Conservation (phyloP, 2,888 invertebrate genomes). For the Cheilosia scutellata region DNA sequence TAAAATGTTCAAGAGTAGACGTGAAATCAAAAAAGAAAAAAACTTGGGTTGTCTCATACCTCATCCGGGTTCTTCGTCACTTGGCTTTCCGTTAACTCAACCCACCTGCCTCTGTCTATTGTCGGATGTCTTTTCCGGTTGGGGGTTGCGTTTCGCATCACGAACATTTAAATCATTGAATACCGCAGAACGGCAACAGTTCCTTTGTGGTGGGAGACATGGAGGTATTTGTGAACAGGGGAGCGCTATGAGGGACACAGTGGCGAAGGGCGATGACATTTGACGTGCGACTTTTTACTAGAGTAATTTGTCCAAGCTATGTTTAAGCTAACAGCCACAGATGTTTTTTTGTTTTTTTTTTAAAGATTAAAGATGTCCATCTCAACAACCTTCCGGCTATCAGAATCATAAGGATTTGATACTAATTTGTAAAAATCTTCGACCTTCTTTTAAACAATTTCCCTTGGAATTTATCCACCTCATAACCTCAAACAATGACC, state of each 20-base stretch:
- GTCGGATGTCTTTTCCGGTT: neutral
- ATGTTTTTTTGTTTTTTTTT: too few species aligned
- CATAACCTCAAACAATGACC: neutral
- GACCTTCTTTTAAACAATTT: neutral
- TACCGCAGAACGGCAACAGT: constrained; percentile 35
- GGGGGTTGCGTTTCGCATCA: constrained; percentile 22
- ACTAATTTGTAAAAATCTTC: neutral
- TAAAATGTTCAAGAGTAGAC: constrained; percentile 1
- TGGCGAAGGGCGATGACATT: neutral
- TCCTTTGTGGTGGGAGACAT: constrained; percentile 5
- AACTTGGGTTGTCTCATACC: constrained; percentile 15
- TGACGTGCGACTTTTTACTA: neutral
- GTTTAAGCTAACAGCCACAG: neutral
- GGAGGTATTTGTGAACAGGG: constrained; percentile 12
- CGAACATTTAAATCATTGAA: constrained; percentile 49
- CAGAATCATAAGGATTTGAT: neutral
- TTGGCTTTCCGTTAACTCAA: neutral
- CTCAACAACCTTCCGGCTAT: too few species aligned
- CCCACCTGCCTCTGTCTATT: constrained; percentile 34
- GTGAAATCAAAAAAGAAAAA: neutral
- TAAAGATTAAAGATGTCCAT: too few species aligned
- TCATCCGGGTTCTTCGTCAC: constrained; percentile 25
- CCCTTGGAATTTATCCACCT: neutral
- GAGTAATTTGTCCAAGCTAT: too few species aligned
- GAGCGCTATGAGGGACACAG: neutral